These are phyloP conservation scores for Dryomyza anilis DNA, from an alignment of 2,888 invertebrate genomes.

Conservation along the genomic window DNA sequence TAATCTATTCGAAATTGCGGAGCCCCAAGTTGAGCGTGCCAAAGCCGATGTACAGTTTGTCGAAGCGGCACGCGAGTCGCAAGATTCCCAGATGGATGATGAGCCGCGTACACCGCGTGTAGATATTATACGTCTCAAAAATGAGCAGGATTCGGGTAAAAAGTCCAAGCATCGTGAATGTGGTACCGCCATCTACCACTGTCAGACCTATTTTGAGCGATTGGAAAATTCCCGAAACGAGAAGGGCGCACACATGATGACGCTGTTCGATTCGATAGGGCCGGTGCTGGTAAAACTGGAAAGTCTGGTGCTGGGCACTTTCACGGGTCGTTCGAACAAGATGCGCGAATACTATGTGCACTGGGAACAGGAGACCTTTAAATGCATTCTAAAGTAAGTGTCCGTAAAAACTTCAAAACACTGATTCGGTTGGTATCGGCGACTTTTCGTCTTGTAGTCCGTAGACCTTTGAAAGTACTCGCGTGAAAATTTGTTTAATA, in stretches of 20 bases:
- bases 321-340: constrained; percentile 73
- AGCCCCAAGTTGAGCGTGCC: background rate
- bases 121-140: constrained; percentile 31
- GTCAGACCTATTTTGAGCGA: constrained; percentile 69
- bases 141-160: constrained; percentile 26
- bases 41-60: background rate
- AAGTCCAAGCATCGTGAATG: constrained; percentile 33
- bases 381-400: constrained; percentile 66
- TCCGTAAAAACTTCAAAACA: too few relatives aligned
- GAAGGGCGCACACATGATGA: constrained; percentile 70
- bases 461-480: too few relatives aligned
- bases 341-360: constrained; percentile 79
- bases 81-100: background rate
- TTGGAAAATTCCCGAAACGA: constrained; percentile 73
- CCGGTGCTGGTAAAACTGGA: constrained; percentile 86
- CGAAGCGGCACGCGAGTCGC: background rate
- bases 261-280: constrained; percentile 78
- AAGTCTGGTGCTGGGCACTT: constrained; percentile 78
- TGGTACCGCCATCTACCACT: constrained; percentile 46
- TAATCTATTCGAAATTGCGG: constrained; percentile 62
- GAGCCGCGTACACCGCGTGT: background rate
- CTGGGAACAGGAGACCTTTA: constrained; percentile 83
- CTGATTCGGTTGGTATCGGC: too few relatives aligned
- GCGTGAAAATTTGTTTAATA: too few relatives aligned
- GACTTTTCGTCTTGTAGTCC: too few relatives aligned